Evolutionary conservation across 2,797 vertebrate species (phyloP), one percentile per base, ranked within the genome.

Genomic region (Sebastes cheni): DNA sequence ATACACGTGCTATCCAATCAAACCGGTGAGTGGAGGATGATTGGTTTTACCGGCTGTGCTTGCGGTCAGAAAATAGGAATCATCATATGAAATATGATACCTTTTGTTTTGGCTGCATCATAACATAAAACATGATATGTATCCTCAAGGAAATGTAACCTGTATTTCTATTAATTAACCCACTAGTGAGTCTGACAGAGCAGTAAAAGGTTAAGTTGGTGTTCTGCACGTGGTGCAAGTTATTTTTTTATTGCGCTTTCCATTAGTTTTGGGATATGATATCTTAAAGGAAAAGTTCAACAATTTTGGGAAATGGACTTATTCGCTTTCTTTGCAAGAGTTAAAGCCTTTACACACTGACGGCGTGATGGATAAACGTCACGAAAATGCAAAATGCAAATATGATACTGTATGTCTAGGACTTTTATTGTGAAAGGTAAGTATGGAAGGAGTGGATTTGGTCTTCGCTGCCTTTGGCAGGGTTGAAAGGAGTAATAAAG

Each of bases 21-120:
- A 50, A 56, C 23, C 20, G 8, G 18, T 7, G 71, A 72, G 42
- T 32, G 68, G 62, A 25, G 59, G 69, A 29, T 70, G 59, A 84
- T 80, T 78, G 82, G 67, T 74, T 86, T 88, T 75, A 86, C 71
- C 6, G 75, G 4, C 67, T 52, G 36, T 22, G 3, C 58, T 25
- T 34, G 50, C 36, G 3, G 34, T 46, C 73, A 71, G 65, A n/a
- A 84, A 79, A 18, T 46, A 18, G 6, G 14, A 46, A 29, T 58
- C 50, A 13, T 18, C 27, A n/a, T 70, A 11, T 85, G 66, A 73
- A 81, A 54, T 64, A 46, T 16, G 27, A 71, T 68, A 61, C 25
- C 29, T 32, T 39, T 68, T 8, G 39, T 69, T 11, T 34, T 34
- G 67, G 32, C 61, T 3, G 5, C 39, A 36, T 29, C 9, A 5